A percentile compares a stretch with the other conserved stretches of the same genome.
phyloP scores from a whole-genome alignment of 2,888 invertebrate species.

The Phanerotoma sp. region DNA sequence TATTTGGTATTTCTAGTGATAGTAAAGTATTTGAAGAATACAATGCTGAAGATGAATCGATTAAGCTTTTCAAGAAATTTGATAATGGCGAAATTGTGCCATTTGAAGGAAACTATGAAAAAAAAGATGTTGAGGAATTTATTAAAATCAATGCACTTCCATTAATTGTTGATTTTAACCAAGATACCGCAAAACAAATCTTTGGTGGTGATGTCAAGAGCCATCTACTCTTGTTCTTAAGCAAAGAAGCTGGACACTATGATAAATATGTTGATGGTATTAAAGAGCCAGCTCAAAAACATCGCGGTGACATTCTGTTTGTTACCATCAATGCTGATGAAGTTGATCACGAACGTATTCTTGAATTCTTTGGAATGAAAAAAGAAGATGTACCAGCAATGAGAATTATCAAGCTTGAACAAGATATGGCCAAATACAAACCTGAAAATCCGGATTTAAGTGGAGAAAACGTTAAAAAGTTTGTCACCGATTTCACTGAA shows the following conservation, averaged over 20 bases:
- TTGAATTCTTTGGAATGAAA: constrained; percentile 99
- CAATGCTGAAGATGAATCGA: constrained; percentile 74
- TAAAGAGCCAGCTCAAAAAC: constrained; percentile 82
- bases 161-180: constrained; percentile 92
- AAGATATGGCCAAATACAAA: constrained; percentile 98
- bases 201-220: constrained; percentile 98
- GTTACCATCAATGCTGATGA: constrained; percentile 95
- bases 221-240: constrained; percentile 93
- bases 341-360: constrained; percentile 93
- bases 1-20: constrained; percentile 82
- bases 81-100: constrained; percentile 76
- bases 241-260: constrained; percentile 84
- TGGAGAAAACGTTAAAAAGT: constrained; percentile 70
- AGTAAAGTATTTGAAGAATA: constrained; percentile 79
- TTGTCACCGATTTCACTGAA: constrained; percentile 86
- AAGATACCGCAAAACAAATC: constrained; percentile 96
- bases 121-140: constrained; percentile 77
- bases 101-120: constrained; percentile 74
- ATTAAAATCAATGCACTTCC: constrained; percentile 83
- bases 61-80: constrained; percentile 93
- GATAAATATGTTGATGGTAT: constrained; percentile 77
- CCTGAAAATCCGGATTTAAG: constrained; percentile 74
- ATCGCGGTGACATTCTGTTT: constrained; percentile 89
- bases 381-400: constrained; percentile 89
- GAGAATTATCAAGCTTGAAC: constrained; percentile 90